Percentiles rank a stretch among this genome's conserved stretches.
phyloP scores from a whole-genome alignment of 2,113 vertebrate species.

The Xiphophorus hellerii region DNA sequence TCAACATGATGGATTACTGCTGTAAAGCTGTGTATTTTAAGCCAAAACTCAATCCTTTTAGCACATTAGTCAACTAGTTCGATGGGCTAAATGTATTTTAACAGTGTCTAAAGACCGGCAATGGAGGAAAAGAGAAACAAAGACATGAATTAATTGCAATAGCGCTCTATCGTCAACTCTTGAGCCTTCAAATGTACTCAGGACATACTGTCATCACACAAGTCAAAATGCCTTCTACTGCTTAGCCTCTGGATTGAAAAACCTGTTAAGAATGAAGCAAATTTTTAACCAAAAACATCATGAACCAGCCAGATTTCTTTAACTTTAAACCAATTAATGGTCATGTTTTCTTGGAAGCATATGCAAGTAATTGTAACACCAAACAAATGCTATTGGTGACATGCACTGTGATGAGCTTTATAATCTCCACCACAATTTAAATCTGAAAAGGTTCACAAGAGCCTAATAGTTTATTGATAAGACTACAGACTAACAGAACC shows the following conservation, averaged over 20 bases:
- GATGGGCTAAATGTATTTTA: background rate
- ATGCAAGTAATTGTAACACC: background rate
- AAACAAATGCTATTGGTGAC: background rate
- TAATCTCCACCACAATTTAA: background rate
- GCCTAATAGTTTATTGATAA: conserved; percentile 1
- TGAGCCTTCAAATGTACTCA: background rate
- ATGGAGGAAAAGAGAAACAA: background rate
- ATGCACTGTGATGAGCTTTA: background rate
- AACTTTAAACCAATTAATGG: too few relatives aligned
- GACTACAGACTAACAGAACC: background rate
- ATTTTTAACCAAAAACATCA: background rate
- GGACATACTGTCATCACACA: background rate
- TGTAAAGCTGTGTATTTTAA: background rate
- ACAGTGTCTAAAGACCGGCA: background rate
- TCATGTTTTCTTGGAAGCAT: background rate
- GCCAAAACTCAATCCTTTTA: background rate
- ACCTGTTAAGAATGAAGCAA: background rate
- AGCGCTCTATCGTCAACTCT: background rate
- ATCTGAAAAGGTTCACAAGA: background rate
- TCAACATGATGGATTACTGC: background rate
- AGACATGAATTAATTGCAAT: background rate
- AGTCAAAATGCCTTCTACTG: background rate
- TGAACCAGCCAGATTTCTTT: too few relatives aligned
- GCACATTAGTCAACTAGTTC: background rate
- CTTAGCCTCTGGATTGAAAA: too few relatives aligned